Evolutionary conservation across 2,113 vertebrate species (phyloP).

Genomic region (Sciurus niger): DNA sequence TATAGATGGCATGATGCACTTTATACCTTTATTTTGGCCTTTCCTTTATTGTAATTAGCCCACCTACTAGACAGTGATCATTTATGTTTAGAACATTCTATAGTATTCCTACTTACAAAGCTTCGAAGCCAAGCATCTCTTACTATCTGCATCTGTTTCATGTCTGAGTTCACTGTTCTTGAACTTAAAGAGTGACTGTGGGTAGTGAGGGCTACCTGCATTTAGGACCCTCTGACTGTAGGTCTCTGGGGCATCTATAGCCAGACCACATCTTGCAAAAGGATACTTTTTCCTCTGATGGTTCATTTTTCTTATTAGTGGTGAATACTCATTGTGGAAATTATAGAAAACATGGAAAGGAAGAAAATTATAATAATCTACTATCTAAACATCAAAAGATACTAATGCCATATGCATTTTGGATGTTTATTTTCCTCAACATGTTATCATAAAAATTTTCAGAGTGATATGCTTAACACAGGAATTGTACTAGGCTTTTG

Average conservation of each 20-base stretch:
- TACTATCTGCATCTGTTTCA: neutral
- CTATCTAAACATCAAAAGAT: neutral
- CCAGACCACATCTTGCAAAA: neutral
- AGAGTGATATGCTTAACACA: neutral
- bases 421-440: neutral
- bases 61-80: neutral
- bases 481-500: neutral
- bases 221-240: neutral
- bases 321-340: neutral
- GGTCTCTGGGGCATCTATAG: neutral
- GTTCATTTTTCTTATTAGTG: neutral
- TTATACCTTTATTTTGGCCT: neutral
- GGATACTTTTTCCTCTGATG: neutral
- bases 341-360: neutral
- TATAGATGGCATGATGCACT: neutral
- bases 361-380: neutral
- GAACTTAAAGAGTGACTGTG: neutral
- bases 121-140: neutral
- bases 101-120: neutral
- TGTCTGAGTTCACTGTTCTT: neutral
- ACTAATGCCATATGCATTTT: neutral
- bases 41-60: slow-evolving; percentile 25
- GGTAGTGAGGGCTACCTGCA: neutral
- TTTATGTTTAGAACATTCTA: neutral
- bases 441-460: slow-evolving; percentile 8